Conservation (phyloP, 2,113 vertebrate species). For the mouse (Mus musculus) region GRCm39 chr4:97292501-97293000, state of each 20-base stretch:
- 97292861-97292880: neutral
- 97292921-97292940: neutral
- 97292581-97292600: neutral
- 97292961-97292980: neutral
- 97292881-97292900: neutral
- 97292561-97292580: neutral
- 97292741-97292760: neutral
- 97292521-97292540: neutral
- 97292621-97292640: neutral
- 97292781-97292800: neutral
- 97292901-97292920: neutral
- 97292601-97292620: neutral
- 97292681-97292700: neutral
- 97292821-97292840: neutral
- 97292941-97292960: neutral
- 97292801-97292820: neutral
- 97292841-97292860: neutral
- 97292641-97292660: neutral
- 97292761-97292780: neutral
- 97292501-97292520: neutral
- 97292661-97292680: neutral
- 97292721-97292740: neutral
- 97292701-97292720: neutral
- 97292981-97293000: slow-evolving; percentile 1
- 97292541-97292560: neutral